These are phyloP conservation scores for Lanius ludovicianus DNA, from an alignment of 2,113 vertebrate species.

Conservation along the genomic window DNA sequence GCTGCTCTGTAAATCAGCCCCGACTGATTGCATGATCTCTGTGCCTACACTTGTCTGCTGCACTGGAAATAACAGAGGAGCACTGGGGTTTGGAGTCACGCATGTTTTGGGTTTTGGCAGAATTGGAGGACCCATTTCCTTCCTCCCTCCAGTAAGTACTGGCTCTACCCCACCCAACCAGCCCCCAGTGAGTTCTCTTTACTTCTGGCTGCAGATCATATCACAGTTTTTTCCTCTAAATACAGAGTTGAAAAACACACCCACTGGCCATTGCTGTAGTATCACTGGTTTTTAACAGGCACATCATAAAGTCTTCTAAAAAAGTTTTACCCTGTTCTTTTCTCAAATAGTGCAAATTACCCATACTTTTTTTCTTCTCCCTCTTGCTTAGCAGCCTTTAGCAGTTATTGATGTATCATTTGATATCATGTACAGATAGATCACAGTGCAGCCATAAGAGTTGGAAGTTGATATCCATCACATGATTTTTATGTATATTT, in stretches of 20 bases:
- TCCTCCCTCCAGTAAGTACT: neutral
- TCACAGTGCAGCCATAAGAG: neutral
- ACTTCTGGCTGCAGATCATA: neutral
- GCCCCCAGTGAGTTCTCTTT: neutral
- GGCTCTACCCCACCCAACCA: neutral
- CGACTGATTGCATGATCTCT: neutral
- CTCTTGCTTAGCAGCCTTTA: neutral
- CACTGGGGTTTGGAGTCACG: neutral
- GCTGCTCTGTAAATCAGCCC: neutral
- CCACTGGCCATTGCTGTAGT: neutral
- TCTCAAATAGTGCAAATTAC: neutral
- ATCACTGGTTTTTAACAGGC: neutral
- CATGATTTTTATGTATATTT: fast-evolving
- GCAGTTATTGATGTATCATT: neutral
- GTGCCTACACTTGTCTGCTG: neutral
- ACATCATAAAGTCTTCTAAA: neutral
- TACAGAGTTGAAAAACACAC: neutral
- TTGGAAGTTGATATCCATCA: neutral
- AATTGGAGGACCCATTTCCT: neutral
- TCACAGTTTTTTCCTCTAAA: neutral
- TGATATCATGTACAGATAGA: fast-evolving
- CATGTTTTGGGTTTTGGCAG: neutral
- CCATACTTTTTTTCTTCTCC: neutral
- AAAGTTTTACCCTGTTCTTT: neutral
- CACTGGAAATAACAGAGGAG: neutral